phyloP scores from a whole-genome alignment of 2,797 vertebrate genomes.

The Lophotriccus pileatus region DNA sequence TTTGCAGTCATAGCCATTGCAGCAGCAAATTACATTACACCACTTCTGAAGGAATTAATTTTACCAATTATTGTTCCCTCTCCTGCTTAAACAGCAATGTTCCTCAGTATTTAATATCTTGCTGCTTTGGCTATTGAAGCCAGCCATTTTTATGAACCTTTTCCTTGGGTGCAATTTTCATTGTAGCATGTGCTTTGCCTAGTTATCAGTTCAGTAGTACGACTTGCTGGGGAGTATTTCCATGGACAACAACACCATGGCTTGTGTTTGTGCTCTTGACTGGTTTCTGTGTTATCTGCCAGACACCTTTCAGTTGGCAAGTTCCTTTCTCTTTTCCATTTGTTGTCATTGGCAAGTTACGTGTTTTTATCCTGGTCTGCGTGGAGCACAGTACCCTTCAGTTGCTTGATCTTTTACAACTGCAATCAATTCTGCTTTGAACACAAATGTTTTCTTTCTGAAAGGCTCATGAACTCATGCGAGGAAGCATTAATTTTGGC shows the following conservation, averaged over 20 bases:
- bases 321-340: conserved; percentile 14
- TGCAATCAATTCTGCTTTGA: background rate
- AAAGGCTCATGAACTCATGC: background rate
- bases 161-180: background rate
- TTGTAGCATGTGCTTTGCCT: background rate
- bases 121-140: background rate
- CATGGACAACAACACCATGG: background rate
- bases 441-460: background rate
- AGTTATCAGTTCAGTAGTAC: background rate
- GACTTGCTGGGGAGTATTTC: conserved; percentile 1
- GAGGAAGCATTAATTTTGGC: background rate
- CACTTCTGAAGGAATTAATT: background rate
- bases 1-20: background rate
- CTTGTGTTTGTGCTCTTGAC: conserved; percentile 3
- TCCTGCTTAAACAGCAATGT: background rate
- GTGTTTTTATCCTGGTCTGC: conserved; percentile 12
- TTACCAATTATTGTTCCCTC: background rate
- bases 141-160: background rate
- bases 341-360: conserved; percentile 24
- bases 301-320: conserved; percentile 20
- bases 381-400: background rate
- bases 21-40: background rate
- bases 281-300: conserved; percentile 39
- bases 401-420: background rate
- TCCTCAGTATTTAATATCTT: background rate